Percentiles rank a stretch among this genome's conserved stretches.
These are phyloP conservation scores for Saguinus midas DNA, from an alignment of 2,113 vertebrate genomes.

Conservation along the genomic window DNA sequence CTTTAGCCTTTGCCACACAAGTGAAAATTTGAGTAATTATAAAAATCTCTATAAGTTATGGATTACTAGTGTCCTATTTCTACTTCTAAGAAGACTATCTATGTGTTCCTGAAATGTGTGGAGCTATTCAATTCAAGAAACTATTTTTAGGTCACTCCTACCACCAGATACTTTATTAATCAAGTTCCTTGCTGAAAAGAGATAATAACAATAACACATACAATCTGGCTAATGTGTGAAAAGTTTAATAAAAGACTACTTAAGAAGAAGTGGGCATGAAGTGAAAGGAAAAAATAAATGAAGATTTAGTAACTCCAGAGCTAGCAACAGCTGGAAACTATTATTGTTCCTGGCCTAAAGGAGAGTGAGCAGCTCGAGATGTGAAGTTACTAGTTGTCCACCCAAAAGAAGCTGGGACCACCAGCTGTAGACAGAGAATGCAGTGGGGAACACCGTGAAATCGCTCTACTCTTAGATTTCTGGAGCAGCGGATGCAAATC, in stretches of 20 bases:
- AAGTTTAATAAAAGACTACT: not conserved
- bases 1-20: not conserved
- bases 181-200: not conserved
- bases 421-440: not conserved
- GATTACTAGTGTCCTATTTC: not conserved
- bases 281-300: not conserved
- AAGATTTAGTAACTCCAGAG: not conserved
- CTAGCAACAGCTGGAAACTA: not conserved
- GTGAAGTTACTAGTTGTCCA: not conserved
- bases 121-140: not conserved
- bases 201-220: not conserved
- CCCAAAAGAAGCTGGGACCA: not conserved
- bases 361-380: not conserved
- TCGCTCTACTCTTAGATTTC: not conserved
- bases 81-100: not conserved
- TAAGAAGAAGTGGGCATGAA: not conserved
- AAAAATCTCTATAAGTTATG: not conserved
- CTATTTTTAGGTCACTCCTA: not conserved
- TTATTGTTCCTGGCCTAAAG: not conserved
- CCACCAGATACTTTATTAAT: not conserved
- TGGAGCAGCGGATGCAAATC: not conserved
- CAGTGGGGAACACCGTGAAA: not conserved
- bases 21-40: not conserved
- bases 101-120: not conserved
- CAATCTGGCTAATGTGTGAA: not conserved